Evolutionary conservation across 1,140 invertebrate genomes (phyloP).

Genomic region (Leptopilina clavipes): DNA sequence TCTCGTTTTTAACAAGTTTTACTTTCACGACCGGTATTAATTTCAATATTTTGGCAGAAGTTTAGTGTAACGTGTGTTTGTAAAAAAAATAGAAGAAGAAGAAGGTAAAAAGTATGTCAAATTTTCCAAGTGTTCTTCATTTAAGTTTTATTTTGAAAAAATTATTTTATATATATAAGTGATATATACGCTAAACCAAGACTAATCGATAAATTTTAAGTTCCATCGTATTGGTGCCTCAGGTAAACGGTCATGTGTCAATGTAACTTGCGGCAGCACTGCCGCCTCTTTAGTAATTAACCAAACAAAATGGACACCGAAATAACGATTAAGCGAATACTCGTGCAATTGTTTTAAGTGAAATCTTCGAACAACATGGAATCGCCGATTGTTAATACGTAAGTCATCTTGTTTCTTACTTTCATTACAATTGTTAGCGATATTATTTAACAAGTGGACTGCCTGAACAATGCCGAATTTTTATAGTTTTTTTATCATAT

Average conservation of each 20-base stretch:
- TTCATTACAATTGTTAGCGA: background rate
- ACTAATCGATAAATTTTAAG: constrained; percentile 47
- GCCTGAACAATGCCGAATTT: constrained; percentile 39
- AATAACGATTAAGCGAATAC: constrained; percentile 71
- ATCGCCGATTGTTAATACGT: constrained; percentile 58
- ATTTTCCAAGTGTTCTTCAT: background rate
- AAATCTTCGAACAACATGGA: constrained; percentile 57
- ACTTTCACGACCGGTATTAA: background rate
- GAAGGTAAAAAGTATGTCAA: constrained; percentile 2
- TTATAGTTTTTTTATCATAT: constrained; percentile 42
- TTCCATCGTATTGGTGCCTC: constrained; percentile 48
- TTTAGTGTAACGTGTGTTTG: constrained; percentile 10
- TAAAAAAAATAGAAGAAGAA: background rate
- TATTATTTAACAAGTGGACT: constrained; percentile 27
- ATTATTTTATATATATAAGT: background rate
- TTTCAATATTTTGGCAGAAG: background rate
- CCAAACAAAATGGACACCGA: constrained; percentile 75
- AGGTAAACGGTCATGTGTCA: constrained; percentile 68
- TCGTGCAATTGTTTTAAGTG: constrained; percentile 64
- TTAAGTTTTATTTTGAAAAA: constrained; percentile 14
- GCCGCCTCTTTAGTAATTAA: constrained; percentile 72
- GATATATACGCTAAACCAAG: constrained; percentile 12
- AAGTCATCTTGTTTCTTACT: constrained; percentile 51
- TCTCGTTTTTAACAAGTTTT: constrained; percentile 36
- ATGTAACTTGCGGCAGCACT: constrained; percentile 73